phyloP scores from a whole-genome alignment of 2,797 vertebrate species.

The Yasuhikotakia modesta region DNA sequence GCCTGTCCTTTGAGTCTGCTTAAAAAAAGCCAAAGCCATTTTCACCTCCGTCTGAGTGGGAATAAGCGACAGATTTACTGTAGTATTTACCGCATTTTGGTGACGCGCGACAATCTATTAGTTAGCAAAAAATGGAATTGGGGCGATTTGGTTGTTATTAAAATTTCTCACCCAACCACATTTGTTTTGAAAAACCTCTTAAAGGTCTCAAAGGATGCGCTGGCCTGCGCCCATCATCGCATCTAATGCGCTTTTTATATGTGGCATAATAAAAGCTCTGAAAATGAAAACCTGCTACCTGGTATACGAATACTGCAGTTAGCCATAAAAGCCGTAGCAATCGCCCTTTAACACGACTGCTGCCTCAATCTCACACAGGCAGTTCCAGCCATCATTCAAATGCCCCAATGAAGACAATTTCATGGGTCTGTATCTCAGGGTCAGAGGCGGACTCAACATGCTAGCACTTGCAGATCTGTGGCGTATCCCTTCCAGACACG shows the following conservation, averaged over 20 bases:
- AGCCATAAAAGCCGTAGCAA: constrained; percentile 55
- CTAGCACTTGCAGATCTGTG: constrained; percentile 31
- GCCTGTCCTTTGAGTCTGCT: constrained; percentile 74
- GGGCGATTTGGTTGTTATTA: constrained; percentile 47
- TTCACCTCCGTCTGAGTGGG: constrained; percentile 70
- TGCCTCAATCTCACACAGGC: constrained; percentile 39
- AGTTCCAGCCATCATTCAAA: constrained; percentile 37
- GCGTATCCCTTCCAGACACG: background rate
- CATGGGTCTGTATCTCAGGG: constrained; percentile 20
- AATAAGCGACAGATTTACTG: constrained; percentile 55
- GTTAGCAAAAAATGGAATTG: constrained; percentile 46
- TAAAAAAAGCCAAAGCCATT: constrained; percentile 70
- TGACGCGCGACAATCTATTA: constrained; percentile 34
- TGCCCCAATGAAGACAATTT: constrained; percentile 45
- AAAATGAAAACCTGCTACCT: constrained; percentile 57
- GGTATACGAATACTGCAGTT: constrained; percentile 54
- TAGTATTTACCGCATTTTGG: constrained; percentile 41
- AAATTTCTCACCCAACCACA: constrained; percentile 37
- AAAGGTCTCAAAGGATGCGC: constrained; percentile 36
- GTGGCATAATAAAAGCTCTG: constrained; percentile 56
- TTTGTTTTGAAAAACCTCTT: constrained; percentile 53
- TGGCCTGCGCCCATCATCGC: constrained; percentile 47
- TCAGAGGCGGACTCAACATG: constrained; percentile 30
- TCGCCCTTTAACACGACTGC: constrained; percentile 40
- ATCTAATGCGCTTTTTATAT: constrained; percentile 58